Base-by-base conservation (phyloP, 2,888 invertebrate species). In the Liopterus haemorrhoidalis region DNA sequence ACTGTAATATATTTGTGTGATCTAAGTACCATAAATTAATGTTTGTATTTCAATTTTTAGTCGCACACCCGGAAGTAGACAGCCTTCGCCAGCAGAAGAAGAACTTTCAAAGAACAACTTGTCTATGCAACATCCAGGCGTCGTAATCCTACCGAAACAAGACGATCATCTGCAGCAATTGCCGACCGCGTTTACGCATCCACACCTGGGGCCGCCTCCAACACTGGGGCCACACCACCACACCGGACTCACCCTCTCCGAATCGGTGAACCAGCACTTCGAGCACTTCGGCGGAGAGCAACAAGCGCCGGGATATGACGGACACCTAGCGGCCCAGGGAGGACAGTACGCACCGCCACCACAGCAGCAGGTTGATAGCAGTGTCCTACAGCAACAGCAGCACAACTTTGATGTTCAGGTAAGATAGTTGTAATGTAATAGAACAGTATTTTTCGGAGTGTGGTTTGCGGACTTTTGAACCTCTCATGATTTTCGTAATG, bases 1-100 rank as follows among this genome's bases (percentile, higher is more conserved):
- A 27, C 27, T 3, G 27, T 14, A 27, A 27, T 5, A 12, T 8
- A 24, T 27, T 27, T 6, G 8, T 30, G 30, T 30, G 5, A 14
- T 9, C 5, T 12, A 16, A 9, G 2, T 14, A 11, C 4, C 18
- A 14, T 32, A 2, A 14, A 15, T 2, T 4, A 9, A 9, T 6
- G 32, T 19, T 2, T 19, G 15, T 40, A 5, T 36, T 48, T 12
- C 48, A 24, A n/a, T 14, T 71, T 75, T 40, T 72, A 89, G 88
- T 68, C 87, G 90, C 59, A 89, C 89, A 54, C 88, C 88, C 27
- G 89, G 90, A 41, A 91, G 92, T 60, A 81, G 91, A 60, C 92
- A 92, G 70, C 90, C 90, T 50, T 93, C 92, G 30, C 92, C 93
- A 37, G 88, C 89, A 11, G 91, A 91, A 68, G 87, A 87, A 60